Base-by-base conservation (phyloP, 2,113 vertebrate species). In the Polypterus senegalus region DNA sequence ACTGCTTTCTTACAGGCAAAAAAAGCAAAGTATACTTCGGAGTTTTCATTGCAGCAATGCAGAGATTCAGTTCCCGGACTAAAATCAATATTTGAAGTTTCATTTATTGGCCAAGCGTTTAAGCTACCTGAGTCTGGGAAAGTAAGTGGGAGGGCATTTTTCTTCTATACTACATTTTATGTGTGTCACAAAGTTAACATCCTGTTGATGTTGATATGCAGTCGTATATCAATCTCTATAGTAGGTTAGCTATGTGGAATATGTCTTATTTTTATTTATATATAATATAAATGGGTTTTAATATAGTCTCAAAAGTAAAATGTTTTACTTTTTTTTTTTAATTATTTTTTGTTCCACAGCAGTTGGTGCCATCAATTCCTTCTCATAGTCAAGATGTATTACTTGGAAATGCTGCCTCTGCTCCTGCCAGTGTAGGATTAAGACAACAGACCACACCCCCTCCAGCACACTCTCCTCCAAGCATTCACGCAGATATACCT, bases 361-460 rank as follows among this genome's bases (percentile, higher is more conserved):
- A 27, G 52, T 78, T 62, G 69, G 77, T 47, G 73, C 76, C 0
- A 71, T 59, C 85, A 84, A 64, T 85, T 84, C 54, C 81, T 85
- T 44, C 82, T 76, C 45, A 66, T 79, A 3, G 74, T 75, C 83
- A 79, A 69, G 83, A 87, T 66, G 79, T 81, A 1, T 59, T 87
- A 56, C 74, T 86, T 0, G 83, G 84, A 11, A 86, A 85, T 57
- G 81, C 79, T 49, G 75, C 77, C 51, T 71, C 79, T 47, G 73
- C 85, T 57, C 86, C 82, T 46, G 72, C 81, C 58, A 85, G 77
- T 51, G 84, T 81, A 76, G 82, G 81, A 68, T 76, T 75, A n/a
- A 76, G 76, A 67, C 76, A 82, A 58, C 79, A 72, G 58, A 77
- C 74, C 2, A 77, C 81, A 61, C 82, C 85, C 45, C 73, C 79